Evolutionary conservation across 2,888 invertebrate genomes (phyloP), one percentile per base, ranked within the genome.

Genomic region (Criorhina ranunculi): DNA sequence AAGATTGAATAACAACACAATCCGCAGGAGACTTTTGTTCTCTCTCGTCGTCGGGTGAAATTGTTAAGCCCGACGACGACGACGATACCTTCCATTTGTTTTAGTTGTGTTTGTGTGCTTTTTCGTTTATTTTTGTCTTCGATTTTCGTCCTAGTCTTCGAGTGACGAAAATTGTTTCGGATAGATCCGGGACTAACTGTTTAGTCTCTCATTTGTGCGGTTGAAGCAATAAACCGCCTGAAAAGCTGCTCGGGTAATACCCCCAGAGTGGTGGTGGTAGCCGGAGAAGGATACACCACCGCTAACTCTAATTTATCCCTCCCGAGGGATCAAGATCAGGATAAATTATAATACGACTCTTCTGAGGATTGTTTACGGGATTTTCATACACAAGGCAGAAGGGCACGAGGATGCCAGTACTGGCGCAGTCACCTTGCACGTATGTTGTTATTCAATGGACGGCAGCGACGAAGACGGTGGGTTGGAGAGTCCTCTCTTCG

Each of bases 221-320:
- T 70, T 51, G 49, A 70, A 82, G 69, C 70, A 77, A 70, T 82
- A 77, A 82, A 82, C 81, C 77, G 77, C 62, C 53, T 51, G 81
- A 77, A 77, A 82, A 82, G 62, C 77, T 82, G 81, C 62, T 77
- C 64, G 51, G 70, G 51, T 70, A 70, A 62, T 77, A 69, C 70
- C 70, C 70, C 70, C 17, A 77, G 81, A 70, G 70, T 81, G n/a
- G 33, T 40, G 40, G 40, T 31, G 17, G 24, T 33, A n/a, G 49
- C 46, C 8, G 33, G 31, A 59, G 60, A 75, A 64, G 42, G 55
- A 24, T 24, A 77, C 77, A 70, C 87, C 78, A 76, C 79, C 80
- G 87, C 79, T 87, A 87, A 87, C 87, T 87, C 87, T 87, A 87
- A 87, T 87, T 87, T 87, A 87, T 87, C 86, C 86, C 64, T 67